Evolutionary conservation across 2,888 invertebrate species (phyloP).

Genomic region (Panopea generosa): DNA sequence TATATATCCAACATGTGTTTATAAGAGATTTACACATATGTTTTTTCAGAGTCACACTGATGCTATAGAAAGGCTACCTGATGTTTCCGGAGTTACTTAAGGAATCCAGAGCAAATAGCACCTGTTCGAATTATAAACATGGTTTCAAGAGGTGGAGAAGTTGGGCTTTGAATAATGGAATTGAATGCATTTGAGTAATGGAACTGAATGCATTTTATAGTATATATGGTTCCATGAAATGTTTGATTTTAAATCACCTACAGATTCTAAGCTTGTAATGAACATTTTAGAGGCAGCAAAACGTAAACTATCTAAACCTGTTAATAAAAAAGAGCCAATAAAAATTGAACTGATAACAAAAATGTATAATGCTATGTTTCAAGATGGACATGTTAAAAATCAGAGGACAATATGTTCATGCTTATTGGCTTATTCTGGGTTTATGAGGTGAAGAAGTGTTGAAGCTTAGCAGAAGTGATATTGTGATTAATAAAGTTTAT

Average conservation of each 20-base stretch:
- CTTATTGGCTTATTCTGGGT: too few relatives aligned
- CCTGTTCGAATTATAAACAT: too few relatives aligned
- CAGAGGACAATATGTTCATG: slow-evolving; percentile 39
- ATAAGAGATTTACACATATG: too few relatives aligned
- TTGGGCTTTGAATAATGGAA: slow-evolving; percentile 44
- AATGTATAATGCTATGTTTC: slow-evolving; percentile 24
- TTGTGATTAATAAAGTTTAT: slow-evolving; percentile 11
- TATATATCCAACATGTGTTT: too few relatives aligned
- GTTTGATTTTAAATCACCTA: too few relatives aligned
- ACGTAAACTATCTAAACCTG: slow-evolving; percentile 23
- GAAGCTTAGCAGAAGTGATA: slow-evolving; percentile 26
- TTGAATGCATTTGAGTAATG: slow-evolving; percentile 32
- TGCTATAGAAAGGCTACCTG: too few relatives aligned
- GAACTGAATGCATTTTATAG: slow-evolving; percentile 54
- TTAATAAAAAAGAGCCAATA: slow-evolving; percentile 55
- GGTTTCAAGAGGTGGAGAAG: too few relatives aligned
- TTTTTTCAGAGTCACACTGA: too few relatives aligned
- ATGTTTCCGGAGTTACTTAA: slow-evolving; percentile 38
- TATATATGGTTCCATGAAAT: slow-evolving; percentile 47
- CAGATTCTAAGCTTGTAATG: too few relatives aligned
- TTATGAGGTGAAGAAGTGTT: slow-evolving; percentile 38
- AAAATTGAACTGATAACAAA: too few relatives aligned
- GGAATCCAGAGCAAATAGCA: too few relatives aligned
- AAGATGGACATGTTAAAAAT: too few relatives aligned
- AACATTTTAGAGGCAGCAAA: slow-evolving; percentile 42